Evolutionary conservation across 2,797 vertebrate species (phyloP), one percentile per base, ranked within the genome.

Genomic region (Benthosema pterotum): DNA sequence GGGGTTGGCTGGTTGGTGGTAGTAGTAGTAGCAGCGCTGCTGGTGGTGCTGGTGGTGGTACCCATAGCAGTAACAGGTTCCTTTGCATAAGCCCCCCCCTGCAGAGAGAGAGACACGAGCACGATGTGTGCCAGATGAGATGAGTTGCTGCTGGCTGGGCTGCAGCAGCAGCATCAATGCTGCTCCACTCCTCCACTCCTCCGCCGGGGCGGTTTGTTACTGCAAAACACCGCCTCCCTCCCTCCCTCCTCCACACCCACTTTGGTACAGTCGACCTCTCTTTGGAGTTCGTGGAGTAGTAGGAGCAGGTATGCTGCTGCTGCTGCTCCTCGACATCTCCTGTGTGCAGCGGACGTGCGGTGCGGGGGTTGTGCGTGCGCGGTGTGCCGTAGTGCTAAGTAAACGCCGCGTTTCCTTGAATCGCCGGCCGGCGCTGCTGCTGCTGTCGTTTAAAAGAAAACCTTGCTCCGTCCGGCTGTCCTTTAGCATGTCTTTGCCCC

Each of bases 61-160:
- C 79, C 67, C 83, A 59, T 82, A 72, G 76, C 63, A 9, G 80
- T 89, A 86, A 88, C 88, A 85, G 83, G 82, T 87, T 69, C 68
- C 45, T 48, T 54, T 42, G 52, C 60, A 54, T 42, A 38, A 66
- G 62, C 61, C 42, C 62, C 61, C 42, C 62, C 49, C 64, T 55
- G 79, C 76, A 66, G 71, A 64, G 57, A 68, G 74, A 69, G 68
- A 65, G 77, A 72, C 60, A 57, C 45, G 46, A 66, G 38, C 52
- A 38, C 64, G 11, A 51, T 60, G 25, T 55, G 68, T 38, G 69
- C 72, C 72, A 75, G 77, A 84, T 78, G 73, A 74, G 77, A 84
- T 79, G 73, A 84, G 70, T 18, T 50, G 63, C 75, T 48, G 68
- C 75, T 48, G 68, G 73, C 69, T 75, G 69, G 69, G 72, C 67